phyloP scores from a whole-genome alignment of 2,797 vertebrate species.

The Centropyge bicolor region DNA sequence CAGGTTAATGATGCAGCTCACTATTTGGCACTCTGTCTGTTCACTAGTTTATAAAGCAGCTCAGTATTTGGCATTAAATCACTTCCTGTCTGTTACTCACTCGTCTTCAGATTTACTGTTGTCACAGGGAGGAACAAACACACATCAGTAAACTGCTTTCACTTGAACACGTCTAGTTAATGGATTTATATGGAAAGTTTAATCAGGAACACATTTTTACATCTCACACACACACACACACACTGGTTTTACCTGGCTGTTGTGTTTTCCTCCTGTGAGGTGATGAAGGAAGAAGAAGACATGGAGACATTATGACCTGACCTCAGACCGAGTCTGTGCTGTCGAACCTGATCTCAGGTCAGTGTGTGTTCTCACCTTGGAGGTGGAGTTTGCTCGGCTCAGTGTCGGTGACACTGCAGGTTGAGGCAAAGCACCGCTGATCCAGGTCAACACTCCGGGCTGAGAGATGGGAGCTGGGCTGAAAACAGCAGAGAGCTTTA shows the following conservation, averaged over 20 bases:
- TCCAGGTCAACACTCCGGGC: conserved; percentile 75
- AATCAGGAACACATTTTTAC: not conserved
- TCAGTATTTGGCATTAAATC: not conserved
- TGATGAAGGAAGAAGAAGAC: not conserved
- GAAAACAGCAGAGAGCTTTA: not conserved
- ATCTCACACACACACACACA: conserved; percentile 8
- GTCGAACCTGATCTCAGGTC: not conserved
- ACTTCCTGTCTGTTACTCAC: conserved; percentile 73
- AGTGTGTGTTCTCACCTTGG: conserved; percentile 40
- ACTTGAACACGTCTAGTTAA: not conserved
- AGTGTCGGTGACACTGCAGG: conserved; percentile 51
- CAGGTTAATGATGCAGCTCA: not conserved
- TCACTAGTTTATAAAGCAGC: not conserved
- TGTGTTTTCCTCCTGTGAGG: conserved; percentile 68
- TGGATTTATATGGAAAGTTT: not conserved
- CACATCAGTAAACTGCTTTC: conserved; percentile 11
- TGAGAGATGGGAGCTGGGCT: conserved; percentile 56
- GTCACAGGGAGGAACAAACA: conserved; percentile 40
- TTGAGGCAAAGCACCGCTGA: conserved; percentile 79
- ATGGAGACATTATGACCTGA: not conserved
- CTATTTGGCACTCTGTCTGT: not conserved
- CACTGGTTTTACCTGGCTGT: conserved; percentile 63
- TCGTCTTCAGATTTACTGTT: conserved; percentile 76
- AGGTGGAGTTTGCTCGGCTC: conserved; percentile 22
- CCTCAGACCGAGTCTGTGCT: fast-evolving